phyloP scores from a whole-genome alignment of 1,140 invertebrate genomes.

The Orussus abietinus region DNA sequence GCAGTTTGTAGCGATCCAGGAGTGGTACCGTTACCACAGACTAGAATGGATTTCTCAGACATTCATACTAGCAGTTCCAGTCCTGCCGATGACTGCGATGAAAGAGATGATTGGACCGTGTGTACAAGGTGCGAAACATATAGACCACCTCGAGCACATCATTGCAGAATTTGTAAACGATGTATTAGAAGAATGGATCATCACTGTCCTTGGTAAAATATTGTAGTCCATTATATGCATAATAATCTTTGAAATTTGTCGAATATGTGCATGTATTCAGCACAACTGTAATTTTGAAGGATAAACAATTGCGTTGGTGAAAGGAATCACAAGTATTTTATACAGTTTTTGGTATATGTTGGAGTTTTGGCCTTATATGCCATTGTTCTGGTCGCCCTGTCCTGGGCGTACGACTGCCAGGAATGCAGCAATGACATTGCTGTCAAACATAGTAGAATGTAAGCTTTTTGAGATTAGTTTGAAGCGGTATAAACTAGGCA shows the following conservation, averaged over 20 bases:
- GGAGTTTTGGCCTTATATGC: conserved; percentile 67
- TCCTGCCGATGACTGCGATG: conserved; percentile 44
- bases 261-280: not conserved
- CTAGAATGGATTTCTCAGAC: conserved; percentile 81
- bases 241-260: conserved; percentile 3
- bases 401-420: conserved; percentile 72
- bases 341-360: conserved; percentile 86
- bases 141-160: conserved; percentile 80
- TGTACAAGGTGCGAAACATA: conserved; percentile 83
- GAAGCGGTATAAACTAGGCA: no score
- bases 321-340: conserved; percentile 90
- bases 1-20: conserved; percentile 88
- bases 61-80: conserved; percentile 61
- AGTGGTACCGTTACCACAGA: conserved; percentile 77
- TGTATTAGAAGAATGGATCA: conserved; percentile 89
- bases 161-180: conserved; percentile 83
- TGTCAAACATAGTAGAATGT: conserved; percentile 74
- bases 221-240: conserved; percentile 12
- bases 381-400: conserved; percentile 66
- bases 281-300: conserved; percentile 55
- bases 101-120: conserved; percentile 77
- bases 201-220: conserved; percentile 74
- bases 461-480: no score
- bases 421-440: conserved; percentile 65
- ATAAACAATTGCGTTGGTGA: conserved; percentile 94